Percentiles rank a stretch among this genome's conserved stretches.
Conservation (phyloP, 2,888 invertebrate species). For the Caenorhabditis macrosperma region DNA sequence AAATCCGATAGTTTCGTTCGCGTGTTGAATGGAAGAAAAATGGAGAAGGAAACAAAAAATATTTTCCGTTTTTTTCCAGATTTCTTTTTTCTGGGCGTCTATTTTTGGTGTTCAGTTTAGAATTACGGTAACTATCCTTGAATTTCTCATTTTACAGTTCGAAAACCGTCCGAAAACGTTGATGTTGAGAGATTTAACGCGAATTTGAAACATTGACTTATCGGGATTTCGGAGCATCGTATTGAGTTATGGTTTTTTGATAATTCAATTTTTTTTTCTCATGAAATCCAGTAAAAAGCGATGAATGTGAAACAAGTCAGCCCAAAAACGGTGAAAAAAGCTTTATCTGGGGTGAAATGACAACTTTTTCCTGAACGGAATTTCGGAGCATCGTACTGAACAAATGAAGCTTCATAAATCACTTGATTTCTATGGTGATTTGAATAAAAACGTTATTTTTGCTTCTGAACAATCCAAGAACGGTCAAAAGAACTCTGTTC, state of each 20-base stretch:
- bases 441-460: background rate
- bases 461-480: background rate
- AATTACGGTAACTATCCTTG: too few relatives aligned
- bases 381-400: too few relatives aligned
- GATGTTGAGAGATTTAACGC: too few relatives aligned
- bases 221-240: background rate
- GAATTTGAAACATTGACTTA: background rate
- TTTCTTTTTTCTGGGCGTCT: too few relatives aligned
- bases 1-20: constrained; percentile 34
- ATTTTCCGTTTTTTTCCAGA: too few relatives aligned
- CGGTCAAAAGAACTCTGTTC: too few relatives aligned
- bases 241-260: background rate
- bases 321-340: background rate
- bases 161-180: too few relatives aligned
- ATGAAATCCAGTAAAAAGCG: background rate
- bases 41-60: constrained; percentile 9
- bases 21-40: background rate
- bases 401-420: too few relatives aligned
- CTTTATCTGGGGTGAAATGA: background rate
- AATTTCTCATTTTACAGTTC: too few relatives aligned
- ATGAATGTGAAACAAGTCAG: background rate
- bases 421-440: too few relatives aligned
- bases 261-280: background rate
- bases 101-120: too few relatives aligned
- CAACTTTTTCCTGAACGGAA: too few relatives aligned